Base-by-base conservation (phyloP, 1,140 invertebrate species). In the Pinna nobilis region DNA sequence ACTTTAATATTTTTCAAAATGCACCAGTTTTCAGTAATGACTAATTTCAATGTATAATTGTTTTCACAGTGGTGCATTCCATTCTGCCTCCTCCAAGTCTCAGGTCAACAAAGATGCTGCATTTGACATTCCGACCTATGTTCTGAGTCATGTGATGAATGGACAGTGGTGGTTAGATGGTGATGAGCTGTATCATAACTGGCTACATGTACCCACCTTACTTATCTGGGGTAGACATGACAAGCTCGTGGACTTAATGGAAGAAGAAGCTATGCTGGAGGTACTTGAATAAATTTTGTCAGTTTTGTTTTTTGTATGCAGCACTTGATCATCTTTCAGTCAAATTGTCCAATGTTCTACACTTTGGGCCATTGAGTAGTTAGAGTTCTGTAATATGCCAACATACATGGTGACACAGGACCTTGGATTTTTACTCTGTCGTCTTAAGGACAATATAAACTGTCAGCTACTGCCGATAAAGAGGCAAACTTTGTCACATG, bases 261-360 rank as follows among this genome's bases (percentile, higher is more conserved):
- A 94, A 78, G 93, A 94, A 88, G 92, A 93, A 80, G 93, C 94
- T 87, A 94, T 94, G 93, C 92, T 93, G 87, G 90, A 93, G 84
- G 93, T 93, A 85, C 25, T n/a, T 32, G 5, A 49, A n/a, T 49
- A 5, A 7, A n/a, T 23, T 7, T 49, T 49, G 18, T 11, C 4
- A 47, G 20, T 47, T 15, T 18, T 47, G 15, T 47, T 3, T 59
- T 59, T 59, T 35, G 15, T 35, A 33, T n/a, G n/a, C n/a, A n/a
- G n/a, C n/a, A n/a, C n/a, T n/a, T n/a, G n/a, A n/a, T n/a, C n/a
- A n/a, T n/a, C n/a, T n/a, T n/a, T n/a, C n/a, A n/a, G n/a, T n/a
- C n/a, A n/a, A n/a, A n/a, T n/a, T n/a, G n/a, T n/a, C n/a, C n/a
- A n/a, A n/a, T n/a, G n/a, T n/a, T n/a, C n/a, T n/a, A n/a, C n/a